phyloP scores from a whole-genome alignment of 2,797 vertebrate species.

The Fistularia tabacaria region DNA sequence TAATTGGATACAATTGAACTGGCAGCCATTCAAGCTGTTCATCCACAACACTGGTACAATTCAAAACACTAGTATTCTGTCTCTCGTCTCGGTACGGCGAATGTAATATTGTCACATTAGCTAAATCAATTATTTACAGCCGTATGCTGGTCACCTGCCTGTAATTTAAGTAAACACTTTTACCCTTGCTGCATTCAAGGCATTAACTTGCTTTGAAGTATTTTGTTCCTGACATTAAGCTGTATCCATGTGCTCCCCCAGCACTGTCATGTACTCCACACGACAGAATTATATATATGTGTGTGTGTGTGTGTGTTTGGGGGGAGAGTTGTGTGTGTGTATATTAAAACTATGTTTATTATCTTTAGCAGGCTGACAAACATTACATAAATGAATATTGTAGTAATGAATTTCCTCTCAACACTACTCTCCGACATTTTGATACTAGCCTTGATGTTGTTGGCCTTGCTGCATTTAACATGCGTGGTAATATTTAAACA shows the following conservation, averaged over 20 bases:
- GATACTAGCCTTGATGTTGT: no score
- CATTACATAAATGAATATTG: neutral
- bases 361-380: no score
- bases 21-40: slow-evolving; percentile 2
- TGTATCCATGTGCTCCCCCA: slow-evolving; percentile 7
- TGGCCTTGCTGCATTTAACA: no score
- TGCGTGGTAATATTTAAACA: slow-evolving; percentile 7
- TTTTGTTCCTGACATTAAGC: slow-evolving; percentile 20
- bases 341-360: neutral
- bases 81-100: slow-evolving; percentile 39
- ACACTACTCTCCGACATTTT: no score
- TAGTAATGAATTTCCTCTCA: neutral
- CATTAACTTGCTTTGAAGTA: slow-evolving; percentile 27
- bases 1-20: no score
- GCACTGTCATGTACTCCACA: neutral
- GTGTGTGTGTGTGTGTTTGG: neutral
- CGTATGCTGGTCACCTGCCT: slow-evolving; percentile 55
- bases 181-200: slow-evolving; percentile 20
- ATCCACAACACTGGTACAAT: neutral
- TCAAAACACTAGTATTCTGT: slow-evolving; percentile 28
- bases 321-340: neutral
- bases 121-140: slow-evolving; percentile 77
- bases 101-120: slow-evolving; percentile 71
- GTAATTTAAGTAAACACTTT: slow-evolving; percentile 70
- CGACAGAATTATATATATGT: neutral